Percentiles rank a stretch among this genome's conserved stretches.
Conservation (phyloP, 2,797 vertebrate species). For the Holocentrus rufus region DNA sequence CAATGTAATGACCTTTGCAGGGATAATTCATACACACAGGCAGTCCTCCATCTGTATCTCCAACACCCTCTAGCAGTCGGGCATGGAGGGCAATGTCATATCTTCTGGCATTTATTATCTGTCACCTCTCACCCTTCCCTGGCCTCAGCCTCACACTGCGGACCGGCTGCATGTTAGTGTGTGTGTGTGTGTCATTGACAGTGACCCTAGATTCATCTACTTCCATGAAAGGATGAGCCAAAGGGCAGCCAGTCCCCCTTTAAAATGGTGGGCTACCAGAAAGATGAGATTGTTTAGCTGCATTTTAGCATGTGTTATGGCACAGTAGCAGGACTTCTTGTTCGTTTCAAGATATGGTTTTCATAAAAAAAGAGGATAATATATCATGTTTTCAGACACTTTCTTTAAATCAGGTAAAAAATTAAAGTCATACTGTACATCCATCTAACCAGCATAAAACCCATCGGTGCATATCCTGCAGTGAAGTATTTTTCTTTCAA, state of each 20-base stretch:
- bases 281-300: too few relatives aligned
- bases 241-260: constrained; percentile 18
- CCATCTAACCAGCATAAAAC: too few relatives aligned
- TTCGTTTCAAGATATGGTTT: too few relatives aligned
- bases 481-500: too few relatives aligned
- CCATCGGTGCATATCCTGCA: not conserved
- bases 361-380: too few relatives aligned
- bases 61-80: constrained; percentile 34
- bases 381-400: too few relatives aligned
- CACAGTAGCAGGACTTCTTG: not conserved
- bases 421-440: too few relatives aligned
- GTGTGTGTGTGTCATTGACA: constrained; percentile 47
- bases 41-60: constrained; percentile 43
- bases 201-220: constrained; percentile 54
- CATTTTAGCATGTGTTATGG: not conserved
- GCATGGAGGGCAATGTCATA: constrained; percentile 50
- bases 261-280: constrained; percentile 2
- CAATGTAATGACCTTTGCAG: constrained; percentile 54
- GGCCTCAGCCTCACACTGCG: constrained; percentile 20
- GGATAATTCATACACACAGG: constrained; percentile 51
- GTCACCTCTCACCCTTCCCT: constrained; percentile 62
- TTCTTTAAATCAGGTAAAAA: too few relatives aligned
- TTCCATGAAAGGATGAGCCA: constrained; percentile 53
- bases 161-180: constrained; percentile 31
- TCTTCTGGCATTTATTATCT: constrained; percentile 44